A percentile compares a stretch with the other conserved stretches of the same genome.
These are phyloP conservation scores for Idaea aversata DNA, from an alignment of 2,888 invertebrate species.

Conservation along the genomic window DNA sequence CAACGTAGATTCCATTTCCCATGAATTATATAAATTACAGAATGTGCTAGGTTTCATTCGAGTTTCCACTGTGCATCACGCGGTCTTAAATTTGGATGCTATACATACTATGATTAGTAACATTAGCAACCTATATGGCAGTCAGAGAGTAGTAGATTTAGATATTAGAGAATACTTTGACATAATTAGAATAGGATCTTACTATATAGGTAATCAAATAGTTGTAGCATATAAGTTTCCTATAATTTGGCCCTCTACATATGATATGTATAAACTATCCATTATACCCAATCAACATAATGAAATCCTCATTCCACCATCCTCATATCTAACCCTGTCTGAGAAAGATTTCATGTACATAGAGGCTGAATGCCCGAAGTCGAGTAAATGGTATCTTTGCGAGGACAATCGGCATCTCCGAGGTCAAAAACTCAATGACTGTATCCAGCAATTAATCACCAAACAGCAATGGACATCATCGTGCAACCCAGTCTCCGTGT, in stretches of 20 bases:
- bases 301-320: slow-evolving; percentile 16
- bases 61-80: slow-evolving; percentile 4
- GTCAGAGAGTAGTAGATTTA: slow-evolving; percentile 19
- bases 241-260: slow-evolving; percentile 4
- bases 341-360: slow-evolving; percentile 19
- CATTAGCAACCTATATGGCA: slow-evolving; percentile 20
- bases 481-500: slow-evolving; percentile 14
- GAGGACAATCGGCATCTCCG: slow-evolving; percentile 16
- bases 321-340: slow-evolving; percentile 20
- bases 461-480: slow-evolving; percentile 1
- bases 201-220: too few species aligned
- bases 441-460: slow-evolving; percentile 15
- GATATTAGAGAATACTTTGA: slow-evolving; percentile 23
- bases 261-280: slow-evolving; percentile 13
- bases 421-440: slow-evolving; percentile 4
- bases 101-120: slow-evolving; percentile 19
- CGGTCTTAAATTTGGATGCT: slow-evolving; percentile 3
- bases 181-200: slow-evolving; percentile 21
- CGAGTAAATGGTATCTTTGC: slow-evolving; percentile 19
- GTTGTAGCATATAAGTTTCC: slow-evolving; percentile 14
- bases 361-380: too few species aligned
- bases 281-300: slow-evolving; percentile 18
- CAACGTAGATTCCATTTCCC: slow-evolving; percentile 1
- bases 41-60: slow-evolving; percentile 11
- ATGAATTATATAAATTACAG: slow-evolving; percentile 7